phyloP scores from a whole-genome alignment of 2,888 invertebrate species.

The Melinopterus prodromus region DNA sequence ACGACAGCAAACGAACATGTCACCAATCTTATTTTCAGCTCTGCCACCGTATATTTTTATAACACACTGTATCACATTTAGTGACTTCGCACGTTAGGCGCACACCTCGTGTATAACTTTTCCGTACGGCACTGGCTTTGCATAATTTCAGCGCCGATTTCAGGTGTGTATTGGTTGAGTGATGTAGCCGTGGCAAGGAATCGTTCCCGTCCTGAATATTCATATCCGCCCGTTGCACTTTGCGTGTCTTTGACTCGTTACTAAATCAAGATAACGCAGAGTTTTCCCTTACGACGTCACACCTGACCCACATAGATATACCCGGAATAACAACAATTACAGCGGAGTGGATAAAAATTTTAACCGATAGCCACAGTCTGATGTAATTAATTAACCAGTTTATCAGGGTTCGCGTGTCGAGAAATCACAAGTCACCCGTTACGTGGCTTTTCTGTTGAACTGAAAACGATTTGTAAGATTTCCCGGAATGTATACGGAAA shows the following conservation, averaged over 20 bases:
- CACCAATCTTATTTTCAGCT: too few relatives aligned
- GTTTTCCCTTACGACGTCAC: not conserved
- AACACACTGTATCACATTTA: not conserved
- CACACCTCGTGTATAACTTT: not conserved
- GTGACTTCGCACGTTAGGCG: not conserved
- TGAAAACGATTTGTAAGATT: conserved; percentile 4
- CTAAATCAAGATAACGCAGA: not conserved
- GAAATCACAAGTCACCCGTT: not conserved
- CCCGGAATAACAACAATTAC: not conserved
- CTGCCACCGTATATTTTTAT: too few relatives aligned
- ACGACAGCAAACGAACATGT: too few relatives aligned
- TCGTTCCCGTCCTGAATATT: not conserved
- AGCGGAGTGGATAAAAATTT: not conserved
- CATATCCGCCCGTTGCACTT: not conserved
- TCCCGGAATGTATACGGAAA: not conserved
- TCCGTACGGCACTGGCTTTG: not conserved
- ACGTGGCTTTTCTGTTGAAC: not conserved
- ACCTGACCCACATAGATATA: not conserved
- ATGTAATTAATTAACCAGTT: not conserved
- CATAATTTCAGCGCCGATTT: not conserved
- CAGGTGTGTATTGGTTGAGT: not conserved
- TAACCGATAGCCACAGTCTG: not conserved
- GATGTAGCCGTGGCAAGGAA: not conserved
- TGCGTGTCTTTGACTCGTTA: not conserved
- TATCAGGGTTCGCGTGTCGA: not conserved